Evolutionary conservation across 2,888 invertebrate genomes (phyloP), one percentile per base, ranked within the genome.

Genomic region (Ramazzottius varieornatus): DNA sequence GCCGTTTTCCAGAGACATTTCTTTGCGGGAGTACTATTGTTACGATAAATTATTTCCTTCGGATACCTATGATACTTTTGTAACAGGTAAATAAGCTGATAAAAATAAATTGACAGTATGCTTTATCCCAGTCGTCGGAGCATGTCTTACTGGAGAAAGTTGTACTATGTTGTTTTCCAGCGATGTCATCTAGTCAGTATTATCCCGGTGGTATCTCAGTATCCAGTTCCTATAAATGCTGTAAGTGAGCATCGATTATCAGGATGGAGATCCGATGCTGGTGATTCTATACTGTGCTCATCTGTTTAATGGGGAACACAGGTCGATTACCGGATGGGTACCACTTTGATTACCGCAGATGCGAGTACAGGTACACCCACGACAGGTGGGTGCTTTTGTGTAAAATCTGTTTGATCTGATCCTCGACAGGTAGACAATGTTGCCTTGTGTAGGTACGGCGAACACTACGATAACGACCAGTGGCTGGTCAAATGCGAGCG

Each of bases 201-300:
- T 54, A 54, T 54, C 54, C n/a, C 4, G 29, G n/a, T 29, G 54
- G 54, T 24, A 13, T 54, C 24, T 16, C 54, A 13, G 54, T 29
- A 29, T 24, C 54, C 29, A 29, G 29, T 16, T 54, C 54, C 24
- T 54, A 54, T 24, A 54, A 54, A 54, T 54, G 54, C 29, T 54
- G 54, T 54, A 54, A 54, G 54, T 54, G 54, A n/a, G 20, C 40
- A 40, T n/a, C n/a, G n/a, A n/a, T n/a, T n/a, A n/a, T n/a, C n/a
- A n/a, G n/a, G n/a, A n/a, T n/a, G n/a, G n/a, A n/a, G n/a, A n/a
- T n/a, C n/a, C n/a, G n/a, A n/a, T n/a, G n/a, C n/a, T n/a, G n/a
- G n/a, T n/a, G n/a, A n/a, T n/a, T n/a, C n/a, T n/a, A n/a, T n/a
- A n/a, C n/a, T n/a, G n/a, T n/a, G n/a, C n/a, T n/a, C n/a, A n/a